Evolutionary conservation across 2,113 vertebrate species (phyloP), one percentile per base, ranked within the genome.

Genomic region (Odocoileus hemionus): DNA sequence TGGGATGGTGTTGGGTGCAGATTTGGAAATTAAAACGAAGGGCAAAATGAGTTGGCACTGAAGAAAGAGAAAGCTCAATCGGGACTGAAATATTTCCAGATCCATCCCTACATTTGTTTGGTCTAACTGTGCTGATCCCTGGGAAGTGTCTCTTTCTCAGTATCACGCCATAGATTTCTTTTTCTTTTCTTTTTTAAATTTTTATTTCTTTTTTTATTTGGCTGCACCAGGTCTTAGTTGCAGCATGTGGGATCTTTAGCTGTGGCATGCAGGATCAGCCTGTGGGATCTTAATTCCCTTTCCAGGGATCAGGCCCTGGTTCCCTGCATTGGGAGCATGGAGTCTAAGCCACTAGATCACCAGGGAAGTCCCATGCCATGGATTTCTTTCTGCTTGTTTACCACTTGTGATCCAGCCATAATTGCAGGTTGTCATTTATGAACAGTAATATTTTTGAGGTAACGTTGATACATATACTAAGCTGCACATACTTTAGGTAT

Each of bases 1-100:
- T 19, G 47, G 55, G 25, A 26, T n/a, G 12, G 28, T 60, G 28
- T 28, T 5, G n/a, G 25, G 55, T 9, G 4, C 1, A 2, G 30
- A 39, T 16, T 3, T 13, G 25, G 47, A n/a, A 30, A 21, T 7
- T 9, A 14, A 52, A 47, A 54, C 17, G 61, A 50, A 33, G 21
- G 28, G 30, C 33, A 70, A 54, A 39, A 6, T 1, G n/a, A 36
- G 33, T 70, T 26, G 52, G 15, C 55, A 4, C 58, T 85, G 28
- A 19, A 26, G 11, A 21, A 47, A 55, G 30, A 83, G 28, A 7
- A n/a, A 19, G 39, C n/a, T 13, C 16, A 0, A 5, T 21, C 36
- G 21, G 21, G 43, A 14, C 0, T 5, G 15, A 7, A 8, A 13
- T 43, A 11, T 2, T 19, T 3, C 36, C 0, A 9, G 15, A 13